Percentiles rank a stretch among this genome's conserved stretches.
These are phyloP conservation scores for Platysteira castanea DNA, from an alignment of 2,113 vertebrate species.

Conservation along the genomic window DNA sequence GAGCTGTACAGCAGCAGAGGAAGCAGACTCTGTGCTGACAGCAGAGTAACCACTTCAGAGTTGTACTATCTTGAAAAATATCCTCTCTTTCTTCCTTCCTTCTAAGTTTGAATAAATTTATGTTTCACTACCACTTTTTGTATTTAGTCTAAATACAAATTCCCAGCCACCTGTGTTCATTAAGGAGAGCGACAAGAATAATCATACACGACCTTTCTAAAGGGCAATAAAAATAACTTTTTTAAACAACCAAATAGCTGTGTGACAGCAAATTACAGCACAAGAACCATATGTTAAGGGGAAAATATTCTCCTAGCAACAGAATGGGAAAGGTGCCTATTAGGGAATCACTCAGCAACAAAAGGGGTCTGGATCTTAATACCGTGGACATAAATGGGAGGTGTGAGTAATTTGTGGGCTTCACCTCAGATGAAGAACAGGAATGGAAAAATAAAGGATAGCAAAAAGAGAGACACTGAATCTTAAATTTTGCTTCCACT, in stretches of 20 bases:
- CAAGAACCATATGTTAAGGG: neutral
- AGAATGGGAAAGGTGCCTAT: neutral
- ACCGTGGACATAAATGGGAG: neutral
- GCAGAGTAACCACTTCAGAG: neutral
- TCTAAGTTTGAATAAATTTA: neutral
- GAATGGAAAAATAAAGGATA: neutral
- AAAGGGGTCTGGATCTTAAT: neutral
- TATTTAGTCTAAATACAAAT: neutral
- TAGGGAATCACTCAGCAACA: neutral
- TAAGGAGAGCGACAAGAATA: neutral
- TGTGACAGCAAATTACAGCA: neutral
- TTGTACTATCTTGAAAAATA: neutral
- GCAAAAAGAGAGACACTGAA: neutral
- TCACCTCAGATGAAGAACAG: neutral
- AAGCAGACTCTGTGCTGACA: neutral
- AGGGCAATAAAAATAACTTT: neutral
- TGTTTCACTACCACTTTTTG: neutral
- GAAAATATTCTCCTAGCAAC: neutral
- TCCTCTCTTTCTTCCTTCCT: neutral
- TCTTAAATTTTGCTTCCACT: neutral
- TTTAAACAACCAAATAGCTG: neutral
- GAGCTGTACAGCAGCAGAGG: neutral
- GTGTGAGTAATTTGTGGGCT: neutral
- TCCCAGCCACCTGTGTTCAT: neutral
- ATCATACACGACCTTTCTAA: neutral